Percentiles rank a stretch among this genome's conserved stretches.
These are phyloP conservation scores for Apolygus lucorum DNA, from an alignment of 1,140 invertebrate species.

Conservation along the genomic window DNA sequence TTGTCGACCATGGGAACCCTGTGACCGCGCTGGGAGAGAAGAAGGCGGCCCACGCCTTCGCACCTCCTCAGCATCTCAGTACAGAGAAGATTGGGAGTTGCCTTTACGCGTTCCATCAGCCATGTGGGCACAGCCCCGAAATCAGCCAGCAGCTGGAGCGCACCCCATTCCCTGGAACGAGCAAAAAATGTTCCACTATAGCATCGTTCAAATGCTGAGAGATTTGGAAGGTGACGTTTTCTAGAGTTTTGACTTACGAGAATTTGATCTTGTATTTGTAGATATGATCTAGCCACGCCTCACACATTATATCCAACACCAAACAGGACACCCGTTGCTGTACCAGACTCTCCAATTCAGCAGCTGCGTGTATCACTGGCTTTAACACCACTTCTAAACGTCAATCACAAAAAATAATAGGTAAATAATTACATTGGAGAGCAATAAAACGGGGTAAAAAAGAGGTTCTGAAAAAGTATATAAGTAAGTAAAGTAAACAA, in stretches of 20 bases:
- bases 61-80: slow-evolving; percentile 57
- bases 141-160: slow-evolving; percentile 59
- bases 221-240: too few relatives aligned
- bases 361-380: slow-evolving; percentile 61
- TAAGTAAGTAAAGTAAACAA: too few relatives aligned
- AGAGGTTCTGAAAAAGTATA: too few relatives aligned
- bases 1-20: slow-evolving; percentile 51
- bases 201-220: too few relatives aligned
- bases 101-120: slow-evolving; percentile 49
- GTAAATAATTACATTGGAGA: too few relatives aligned
- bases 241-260: slow-evolving; percentile 51
- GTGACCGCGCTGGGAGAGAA: slow-evolving; percentile 65
- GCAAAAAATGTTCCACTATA: neutral
- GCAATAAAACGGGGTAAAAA: too few relatives aligned
- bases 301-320: slow-evolving; percentile 67
- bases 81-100: slow-evolving; percentile 49
- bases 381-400: slow-evolving; percentile 58
- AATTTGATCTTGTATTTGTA: slow-evolving; percentile 71
- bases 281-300: slow-evolving; percentile 75
- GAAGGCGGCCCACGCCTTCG: slow-evolving; percentile 65
- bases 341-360: slow-evolving; percentile 37
- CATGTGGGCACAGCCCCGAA: slow-evolving; percentile 64
- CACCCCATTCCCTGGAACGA: slow-evolving; percentile 50
- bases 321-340: slow-evolving; percentile 63
- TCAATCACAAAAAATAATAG: neutral